These are phyloP conservation scores for Caenorhabditis plicata DNA, from an alignment of 2,888 invertebrate genomes.

Conservation along the genomic window DNA sequence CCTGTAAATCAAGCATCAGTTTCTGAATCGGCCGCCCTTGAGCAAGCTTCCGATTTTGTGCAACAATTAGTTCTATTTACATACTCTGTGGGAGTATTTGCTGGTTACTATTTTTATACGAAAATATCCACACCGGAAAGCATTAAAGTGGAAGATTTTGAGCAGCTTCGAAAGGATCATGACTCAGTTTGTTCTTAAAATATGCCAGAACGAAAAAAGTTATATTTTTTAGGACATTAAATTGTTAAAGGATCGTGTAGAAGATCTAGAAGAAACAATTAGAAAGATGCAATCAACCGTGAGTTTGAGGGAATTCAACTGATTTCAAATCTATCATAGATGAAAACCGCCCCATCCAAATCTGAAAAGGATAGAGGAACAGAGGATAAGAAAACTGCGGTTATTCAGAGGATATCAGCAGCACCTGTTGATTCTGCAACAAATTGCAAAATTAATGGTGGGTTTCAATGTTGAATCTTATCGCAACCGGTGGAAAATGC, in stretches of 20 bases:
- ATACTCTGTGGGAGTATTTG: constrained; percentile 60
- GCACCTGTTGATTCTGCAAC: constrained; percentile 46
- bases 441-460: constrained; percentile 39
- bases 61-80: constrained; percentile 61
- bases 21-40: constrained; percentile 58
- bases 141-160: constrained; percentile 38
- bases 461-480: constrained; percentile 6
- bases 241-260: too few relatives aligned
- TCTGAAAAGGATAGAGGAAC: not conserved
- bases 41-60: constrained; percentile 63
- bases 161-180: constrained; percentile 35
- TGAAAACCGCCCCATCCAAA: not conserved
- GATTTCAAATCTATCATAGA: not conserved
- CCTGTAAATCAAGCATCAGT: constrained; percentile 45
- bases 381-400: constrained; percentile 11
- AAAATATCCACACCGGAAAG: constrained; percentile 47
- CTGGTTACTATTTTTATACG: constrained; percentile 54
- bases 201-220: too few relatives aligned
- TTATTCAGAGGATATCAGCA: constrained; percentile 42
- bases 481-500: too few relatives aligned
- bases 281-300: too few relatives aligned
- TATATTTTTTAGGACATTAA: too few relatives aligned
- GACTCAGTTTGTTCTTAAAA: constrained; percentile 8
- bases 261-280: too few relatives aligned
- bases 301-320: too few relatives aligned